These are phyloP conservation scores for Hirtodrosophila duncani DNA, from an alignment of 2,888 invertebrate species.

Conservation along the genomic window DNA sequence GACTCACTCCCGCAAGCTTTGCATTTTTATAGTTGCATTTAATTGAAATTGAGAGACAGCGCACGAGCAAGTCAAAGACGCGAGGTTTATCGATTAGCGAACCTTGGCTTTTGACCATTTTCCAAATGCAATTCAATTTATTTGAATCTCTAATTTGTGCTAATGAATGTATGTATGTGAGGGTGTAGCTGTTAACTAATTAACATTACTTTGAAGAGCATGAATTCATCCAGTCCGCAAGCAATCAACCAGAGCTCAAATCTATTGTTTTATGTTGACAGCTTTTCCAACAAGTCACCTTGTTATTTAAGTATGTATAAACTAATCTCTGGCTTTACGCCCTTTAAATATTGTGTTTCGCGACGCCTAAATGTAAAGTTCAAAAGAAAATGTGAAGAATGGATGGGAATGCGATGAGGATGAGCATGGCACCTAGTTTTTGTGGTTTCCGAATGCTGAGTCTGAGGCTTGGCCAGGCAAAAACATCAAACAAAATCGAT, in stretches of 20 bases:
- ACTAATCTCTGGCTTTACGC: slow-evolving; percentile 47
- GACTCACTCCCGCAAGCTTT: slow-evolving; percentile 1
- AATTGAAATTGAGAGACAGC: slow-evolving; percentile 30
- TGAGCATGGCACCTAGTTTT: neutral
- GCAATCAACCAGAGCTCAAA: no score
- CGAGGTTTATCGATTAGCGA: neutral
- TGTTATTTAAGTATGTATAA: slow-evolving; percentile 12
- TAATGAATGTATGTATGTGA: no score
- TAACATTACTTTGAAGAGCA: no score
- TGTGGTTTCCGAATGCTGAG: slow-evolving; percentile 3
- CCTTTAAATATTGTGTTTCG: slow-evolving; percentile 59
- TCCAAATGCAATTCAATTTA: slow-evolving; percentile 52
- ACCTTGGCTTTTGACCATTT: neutral
- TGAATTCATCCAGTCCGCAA: no score
- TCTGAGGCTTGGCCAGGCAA: slow-evolving; percentile 30
- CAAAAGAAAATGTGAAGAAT: no score
- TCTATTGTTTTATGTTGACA: no score
- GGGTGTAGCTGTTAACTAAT: no score
- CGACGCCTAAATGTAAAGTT: slow-evolving; percentile 34
- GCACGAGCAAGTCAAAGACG: neutral
- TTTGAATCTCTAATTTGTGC: slow-evolving; percentile 55
- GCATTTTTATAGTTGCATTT: slow-evolving; percentile 27
- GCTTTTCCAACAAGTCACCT: no score
- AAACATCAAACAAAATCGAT: slow-evolving; percentile 73
- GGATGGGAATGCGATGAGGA: neutral